Percentiles rank a stretch among this genome's conserved stretches.
These are phyloP conservation scores for Brachylomia viminalis DNA, from an alignment of 2,888 invertebrate species.

Conservation along the genomic window DNA sequence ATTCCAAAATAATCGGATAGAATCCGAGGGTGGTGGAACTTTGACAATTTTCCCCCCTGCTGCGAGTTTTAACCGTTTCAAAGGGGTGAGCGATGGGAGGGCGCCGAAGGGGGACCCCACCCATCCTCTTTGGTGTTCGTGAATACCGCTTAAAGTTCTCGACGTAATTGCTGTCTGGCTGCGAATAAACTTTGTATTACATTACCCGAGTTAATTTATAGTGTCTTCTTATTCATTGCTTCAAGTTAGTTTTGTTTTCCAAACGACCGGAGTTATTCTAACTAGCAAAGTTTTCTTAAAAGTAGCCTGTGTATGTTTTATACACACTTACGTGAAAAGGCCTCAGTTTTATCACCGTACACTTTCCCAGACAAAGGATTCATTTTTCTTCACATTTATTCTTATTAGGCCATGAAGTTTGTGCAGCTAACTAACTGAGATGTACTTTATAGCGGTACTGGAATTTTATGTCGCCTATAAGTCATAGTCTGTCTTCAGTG, in stretches of 20 bases:
- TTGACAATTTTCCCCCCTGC: slow-evolving; percentile 83
- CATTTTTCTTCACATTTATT: slow-evolving; percentile 58
- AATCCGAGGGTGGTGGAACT: slow-evolving; percentile 79
- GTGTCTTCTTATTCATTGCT: slow-evolving; percentile 87
- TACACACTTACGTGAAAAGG: slow-evolving; percentile 46
- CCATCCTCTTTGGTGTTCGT: slow-evolving; percentile 84
- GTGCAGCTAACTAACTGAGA: slow-evolving; percentile 42
- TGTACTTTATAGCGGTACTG: slow-evolving; percentile 47
- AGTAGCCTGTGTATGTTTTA: slow-evolving; percentile 61
- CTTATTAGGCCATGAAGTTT: slow-evolving; percentile 58
- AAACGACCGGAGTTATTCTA: slow-evolving; percentile 78
- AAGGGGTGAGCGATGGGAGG: slow-evolving; percentile 77
- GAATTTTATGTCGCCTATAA: slow-evolving; percentile 56
- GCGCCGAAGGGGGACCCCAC: slow-evolving; percentile 63
- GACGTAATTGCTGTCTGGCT: slow-evolving; percentile 89
- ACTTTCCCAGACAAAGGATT: slow-evolving; percentile 52
- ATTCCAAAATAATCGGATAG: slow-evolving; percentile 85
- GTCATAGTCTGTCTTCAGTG: slow-evolving; percentile 29
- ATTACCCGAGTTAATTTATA: slow-evolving; percentile 89
- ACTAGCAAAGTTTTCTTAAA: slow-evolving; percentile 72
- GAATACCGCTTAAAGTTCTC: slow-evolving; percentile 89
- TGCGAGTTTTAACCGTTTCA: slow-evolving; percentile 80
- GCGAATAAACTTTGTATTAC: slow-evolving; percentile 89
- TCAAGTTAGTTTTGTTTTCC: slow-evolving; percentile 82
- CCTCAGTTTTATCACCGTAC: slow-evolving; percentile 31